Evolutionary conservation across 2,797 vertebrate species (phyloP).

Genomic region (Austrolebias charrua): DNA sequence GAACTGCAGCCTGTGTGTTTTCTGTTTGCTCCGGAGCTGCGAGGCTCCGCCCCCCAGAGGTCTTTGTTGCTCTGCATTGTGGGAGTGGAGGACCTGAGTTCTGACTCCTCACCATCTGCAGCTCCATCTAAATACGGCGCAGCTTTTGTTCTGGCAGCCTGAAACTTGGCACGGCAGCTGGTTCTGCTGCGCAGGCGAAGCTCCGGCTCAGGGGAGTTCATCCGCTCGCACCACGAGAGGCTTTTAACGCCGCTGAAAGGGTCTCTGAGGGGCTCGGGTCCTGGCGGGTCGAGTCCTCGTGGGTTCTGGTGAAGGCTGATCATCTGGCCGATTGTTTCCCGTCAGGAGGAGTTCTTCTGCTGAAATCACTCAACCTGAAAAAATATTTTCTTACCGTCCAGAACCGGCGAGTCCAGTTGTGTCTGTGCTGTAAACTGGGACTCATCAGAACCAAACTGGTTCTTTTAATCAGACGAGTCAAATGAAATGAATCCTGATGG

Average conservation of each 20-base stretch:
- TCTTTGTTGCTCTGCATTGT: slow-evolving; percentile 66
- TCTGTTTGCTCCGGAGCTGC: slow-evolving; percentile 49
- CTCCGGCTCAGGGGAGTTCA: slow-evolving; percentile 47
- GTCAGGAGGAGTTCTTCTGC: not conserved
- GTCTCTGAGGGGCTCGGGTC: slow-evolving; percentile 30
- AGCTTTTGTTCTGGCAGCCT: slow-evolving; percentile 57
- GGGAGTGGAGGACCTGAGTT: slow-evolving; percentile 60
- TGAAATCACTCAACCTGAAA: no score
- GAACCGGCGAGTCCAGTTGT: no score
- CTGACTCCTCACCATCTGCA: slow-evolving; percentile 71
- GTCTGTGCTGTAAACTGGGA: no score
- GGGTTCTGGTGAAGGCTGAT: slow-evolving; percentile 21
- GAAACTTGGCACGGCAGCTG: slow-evolving; percentile 60
- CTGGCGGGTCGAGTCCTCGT: slow-evolving; percentile 16
- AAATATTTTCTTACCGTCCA: no score
- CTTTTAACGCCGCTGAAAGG: slow-evolving; percentile 3
- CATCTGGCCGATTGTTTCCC: not conserved
- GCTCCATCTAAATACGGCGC: slow-evolving; percentile 55
- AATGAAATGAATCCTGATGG: no score
- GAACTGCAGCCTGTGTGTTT: slow-evolving; percentile 44
- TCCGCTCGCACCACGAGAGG: slow-evolving; percentile 38
- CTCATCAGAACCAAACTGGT: no score
- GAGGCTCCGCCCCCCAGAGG: slow-evolving; percentile 40
- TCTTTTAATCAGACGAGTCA: no score
- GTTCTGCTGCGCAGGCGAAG: slow-evolving; percentile 40